These are phyloP conservation scores for Nomia melanderi DNA, from an alignment of 1,140 invertebrate species.

Conservation along the genomic window DNA sequence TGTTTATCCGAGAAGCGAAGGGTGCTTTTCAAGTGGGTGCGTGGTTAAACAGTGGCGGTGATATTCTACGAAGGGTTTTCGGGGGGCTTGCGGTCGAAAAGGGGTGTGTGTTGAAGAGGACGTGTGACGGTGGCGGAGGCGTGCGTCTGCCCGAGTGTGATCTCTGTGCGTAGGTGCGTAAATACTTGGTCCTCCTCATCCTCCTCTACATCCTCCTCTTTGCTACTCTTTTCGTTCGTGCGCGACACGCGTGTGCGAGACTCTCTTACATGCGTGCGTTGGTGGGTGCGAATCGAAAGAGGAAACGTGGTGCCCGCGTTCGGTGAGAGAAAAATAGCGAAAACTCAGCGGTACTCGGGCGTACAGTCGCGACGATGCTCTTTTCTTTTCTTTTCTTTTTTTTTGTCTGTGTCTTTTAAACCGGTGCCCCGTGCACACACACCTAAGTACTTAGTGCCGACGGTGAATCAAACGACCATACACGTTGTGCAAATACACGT, in stretches of 20 bases:
- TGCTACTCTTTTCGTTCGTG: conserved; percentile 1
- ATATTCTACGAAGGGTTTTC: no score
- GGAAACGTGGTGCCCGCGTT: conserved; percentile 24
- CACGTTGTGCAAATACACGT: background rate
- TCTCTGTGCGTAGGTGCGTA: conserved; percentile 47
- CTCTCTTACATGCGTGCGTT: conserved; percentile 61
- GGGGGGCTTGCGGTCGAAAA: no score
- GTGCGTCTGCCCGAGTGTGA: conserved; percentile 17
- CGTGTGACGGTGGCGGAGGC: conserved; percentile 4
- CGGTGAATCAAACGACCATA: background rate
- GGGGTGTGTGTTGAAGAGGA: no score
- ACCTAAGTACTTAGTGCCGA: background rate
- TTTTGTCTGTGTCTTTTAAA: conserved; percentile 1
- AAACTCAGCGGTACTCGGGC: no score
- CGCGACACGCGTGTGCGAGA: conserved; percentile 27
- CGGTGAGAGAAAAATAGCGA: no score
- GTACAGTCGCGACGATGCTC: no score
- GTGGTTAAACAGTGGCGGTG: no score
- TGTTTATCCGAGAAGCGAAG: no score
- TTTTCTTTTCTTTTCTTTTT: no score
- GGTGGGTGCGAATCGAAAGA: conserved; percentile 61
- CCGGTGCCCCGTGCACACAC: conserved; percentile 33
- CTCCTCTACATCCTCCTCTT: background rate
- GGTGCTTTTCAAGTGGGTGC: no score
- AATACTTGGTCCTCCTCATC: conserved; percentile 1